phyloP scores from a whole-genome alignment of 2,113 vertebrate species.

The Anhinga rufa region DNA sequence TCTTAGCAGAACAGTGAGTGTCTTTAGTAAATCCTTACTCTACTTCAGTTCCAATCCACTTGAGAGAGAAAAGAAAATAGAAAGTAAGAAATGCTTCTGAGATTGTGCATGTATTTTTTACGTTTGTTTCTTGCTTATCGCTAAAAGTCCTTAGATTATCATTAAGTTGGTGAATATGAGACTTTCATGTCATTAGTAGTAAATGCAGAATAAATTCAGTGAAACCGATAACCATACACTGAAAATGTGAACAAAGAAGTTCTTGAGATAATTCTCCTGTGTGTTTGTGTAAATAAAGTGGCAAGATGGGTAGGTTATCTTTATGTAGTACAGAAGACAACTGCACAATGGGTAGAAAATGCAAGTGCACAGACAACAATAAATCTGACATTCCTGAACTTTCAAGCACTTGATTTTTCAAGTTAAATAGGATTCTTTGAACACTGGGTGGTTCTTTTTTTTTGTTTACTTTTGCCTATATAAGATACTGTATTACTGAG shows the following conservation, averaged over 20 bases:
- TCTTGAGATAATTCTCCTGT: not conserved
- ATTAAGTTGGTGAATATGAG: not conserved
- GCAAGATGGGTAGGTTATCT: not conserved
- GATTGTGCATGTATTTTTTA: not conserved
- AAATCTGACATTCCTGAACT: not conserved
- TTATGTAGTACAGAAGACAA: not conserved
- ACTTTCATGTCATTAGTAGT: not conserved
- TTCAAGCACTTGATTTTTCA: not conserved
- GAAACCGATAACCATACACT: not conserved
- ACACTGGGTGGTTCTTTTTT: not conserved
- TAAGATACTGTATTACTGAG: not conserved
- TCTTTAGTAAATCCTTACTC: constrained; percentile 36
- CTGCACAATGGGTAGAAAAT: not conserved
- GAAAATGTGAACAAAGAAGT: not conserved
- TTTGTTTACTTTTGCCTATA: not conserved
- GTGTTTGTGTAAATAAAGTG: not conserved
- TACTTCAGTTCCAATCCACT: not conserved
- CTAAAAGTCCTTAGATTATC: not conserved
- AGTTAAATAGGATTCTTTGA: not conserved
- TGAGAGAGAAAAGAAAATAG: not conserved
- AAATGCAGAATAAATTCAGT: not conserved
- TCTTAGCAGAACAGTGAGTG: constrained; percentile 4
- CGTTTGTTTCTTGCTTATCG: not conserved
- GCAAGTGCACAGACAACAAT: not conserved
- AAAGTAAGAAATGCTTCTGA: not conserved